Conservation (phyloP, 2,888 invertebrate species). For the Laspeyria flexula region DNA sequence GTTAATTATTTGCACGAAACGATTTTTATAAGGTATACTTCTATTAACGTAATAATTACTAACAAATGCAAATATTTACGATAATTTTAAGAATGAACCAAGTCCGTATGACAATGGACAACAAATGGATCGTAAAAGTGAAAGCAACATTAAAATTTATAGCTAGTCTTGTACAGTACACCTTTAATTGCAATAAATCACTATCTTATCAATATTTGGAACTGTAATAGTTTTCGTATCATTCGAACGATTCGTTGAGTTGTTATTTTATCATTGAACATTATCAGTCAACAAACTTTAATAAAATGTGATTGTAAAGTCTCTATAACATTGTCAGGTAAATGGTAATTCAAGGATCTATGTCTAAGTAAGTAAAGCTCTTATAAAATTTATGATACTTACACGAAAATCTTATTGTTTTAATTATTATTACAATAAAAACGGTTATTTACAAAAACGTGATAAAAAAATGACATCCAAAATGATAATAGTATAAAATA, state of each 20-base stretch:
- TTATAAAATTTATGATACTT: too few relatives aligned
- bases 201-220: conserved; percentile 45
- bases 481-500: too few relatives aligned
- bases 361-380: too few relatives aligned
- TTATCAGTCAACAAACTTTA: conserved; percentile 59
- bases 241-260: conserved; percentile 40
- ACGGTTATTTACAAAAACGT: too few relatives aligned
- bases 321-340: too few relatives aligned
- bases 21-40: conserved; percentile 31
- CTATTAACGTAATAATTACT: conserved; percentile 10
- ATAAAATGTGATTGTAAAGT: conserved; percentile 33
- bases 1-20: conserved; percentile 68
- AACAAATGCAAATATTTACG: not conserved
- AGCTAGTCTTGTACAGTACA: conserved; percentile 11
- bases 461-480: too few relatives aligned
- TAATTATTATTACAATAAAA: too few relatives aligned
- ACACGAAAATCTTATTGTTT: too few relatives aligned
- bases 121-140: conserved; percentile 22
- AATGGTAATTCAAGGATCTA: too few relatives aligned
- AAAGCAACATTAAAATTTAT: conserved; percentile 33
- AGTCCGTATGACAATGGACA: conserved; percentile 7
- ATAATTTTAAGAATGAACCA: not conserved
- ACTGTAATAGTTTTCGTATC: conserved; percentile 48
- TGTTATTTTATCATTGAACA: conserved; percentile 38
- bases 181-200: conserved; percentile 41